phyloP scores from a whole-genome alignment of 2,888 invertebrate species.

The Neria commutata region DNA sequence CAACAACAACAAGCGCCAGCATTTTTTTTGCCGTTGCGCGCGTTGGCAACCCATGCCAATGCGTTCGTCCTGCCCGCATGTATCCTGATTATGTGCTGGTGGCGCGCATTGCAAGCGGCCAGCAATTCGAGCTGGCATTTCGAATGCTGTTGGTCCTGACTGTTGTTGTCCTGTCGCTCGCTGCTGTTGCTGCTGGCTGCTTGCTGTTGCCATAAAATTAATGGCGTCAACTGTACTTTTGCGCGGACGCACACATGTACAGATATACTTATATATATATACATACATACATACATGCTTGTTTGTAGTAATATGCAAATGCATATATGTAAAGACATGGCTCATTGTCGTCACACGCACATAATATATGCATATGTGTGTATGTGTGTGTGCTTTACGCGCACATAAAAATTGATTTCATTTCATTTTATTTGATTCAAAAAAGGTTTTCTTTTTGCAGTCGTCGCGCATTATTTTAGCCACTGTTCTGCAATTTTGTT shows the following conservation, averaged over 20 bases:
- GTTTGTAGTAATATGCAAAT: too few species aligned
- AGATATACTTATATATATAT: constrained; percentile 8
- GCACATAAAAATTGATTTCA: constrained; percentile 47
- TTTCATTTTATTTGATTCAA: constrained; percentile 38
- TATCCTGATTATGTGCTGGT: too few species aligned
- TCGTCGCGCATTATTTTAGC: constrained; percentile 41
- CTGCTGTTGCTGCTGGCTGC: constrained; percentile 18
- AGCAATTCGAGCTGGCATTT: too few species aligned
- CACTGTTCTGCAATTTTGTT: constrained; percentile 33
- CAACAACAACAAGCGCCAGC: too few species aligned
- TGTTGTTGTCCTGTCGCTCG: constrained; percentile 22
- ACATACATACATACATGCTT: constrained; percentile 7
- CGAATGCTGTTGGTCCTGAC: too few species aligned
- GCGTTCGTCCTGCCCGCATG: too few species aligned
- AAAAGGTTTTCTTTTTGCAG: constrained; percentile 47
- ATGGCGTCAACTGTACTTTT: constrained; percentile 55
- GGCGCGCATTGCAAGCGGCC: too few species aligned
- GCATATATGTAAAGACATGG: too few species aligned
- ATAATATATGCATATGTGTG: constrained; percentile 12
- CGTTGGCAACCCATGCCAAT: too few species aligned
- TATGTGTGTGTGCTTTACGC: constrained; percentile 36
- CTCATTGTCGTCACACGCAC: constrained; percentile 29
- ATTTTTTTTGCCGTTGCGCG: too few species aligned
- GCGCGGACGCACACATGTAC: constrained; percentile 14
- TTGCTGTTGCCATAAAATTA: constrained; percentile 41